Conservation (phyloP, 2,888 invertebrate genomes). For the Boloria selene region DNA sequence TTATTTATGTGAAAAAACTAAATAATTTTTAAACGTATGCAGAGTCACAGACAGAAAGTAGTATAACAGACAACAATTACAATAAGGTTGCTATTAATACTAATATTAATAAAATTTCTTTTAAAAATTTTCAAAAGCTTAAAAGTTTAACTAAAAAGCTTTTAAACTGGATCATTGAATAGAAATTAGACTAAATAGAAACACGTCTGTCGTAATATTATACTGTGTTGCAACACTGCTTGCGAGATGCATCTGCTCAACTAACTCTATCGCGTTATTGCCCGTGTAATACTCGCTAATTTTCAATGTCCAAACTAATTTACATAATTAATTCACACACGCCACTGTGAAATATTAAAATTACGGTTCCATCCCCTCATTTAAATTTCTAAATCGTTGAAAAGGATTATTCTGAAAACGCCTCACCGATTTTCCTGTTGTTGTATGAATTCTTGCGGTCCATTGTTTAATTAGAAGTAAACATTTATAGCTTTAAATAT, state of each 20-base stretch:
- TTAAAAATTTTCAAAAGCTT: too few relatives aligned
- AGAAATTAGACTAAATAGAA: too few relatives aligned
- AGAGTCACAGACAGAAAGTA: too few relatives aligned
- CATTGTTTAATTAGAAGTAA: constrained; percentile 26
- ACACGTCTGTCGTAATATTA: too few relatives aligned
- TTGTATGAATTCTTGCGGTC: constrained; percentile 12
- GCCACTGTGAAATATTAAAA: constrained; percentile 62
- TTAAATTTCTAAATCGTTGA: constrained; percentile 67
- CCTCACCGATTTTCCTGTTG: constrained; percentile 35
- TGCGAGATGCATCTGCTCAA: neutral
- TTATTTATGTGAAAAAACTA: too few relatives aligned
- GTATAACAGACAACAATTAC: too few relatives aligned
- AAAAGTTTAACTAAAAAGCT: too few relatives aligned
- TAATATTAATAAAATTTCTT: too few relatives aligned
- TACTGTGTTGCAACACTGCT: neutral
- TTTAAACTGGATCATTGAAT: too few relatives aligned
- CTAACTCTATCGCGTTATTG: constrained; percentile 11
- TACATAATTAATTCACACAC: constrained; percentile 69
- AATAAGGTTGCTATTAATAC: too few relatives aligned
- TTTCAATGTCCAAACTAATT: constrained; percentile 69
- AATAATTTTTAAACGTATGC: too few relatives aligned
- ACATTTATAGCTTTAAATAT: constrained; percentile 5
- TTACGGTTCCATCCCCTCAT: constrained; percentile 61
- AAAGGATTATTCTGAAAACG: constrained; percentile 51
- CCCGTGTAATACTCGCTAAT: constrained; percentile 49